phyloP scores from a whole-genome alignment of 2,888 invertebrate genomes.

The Plebejus anna region DNA sequence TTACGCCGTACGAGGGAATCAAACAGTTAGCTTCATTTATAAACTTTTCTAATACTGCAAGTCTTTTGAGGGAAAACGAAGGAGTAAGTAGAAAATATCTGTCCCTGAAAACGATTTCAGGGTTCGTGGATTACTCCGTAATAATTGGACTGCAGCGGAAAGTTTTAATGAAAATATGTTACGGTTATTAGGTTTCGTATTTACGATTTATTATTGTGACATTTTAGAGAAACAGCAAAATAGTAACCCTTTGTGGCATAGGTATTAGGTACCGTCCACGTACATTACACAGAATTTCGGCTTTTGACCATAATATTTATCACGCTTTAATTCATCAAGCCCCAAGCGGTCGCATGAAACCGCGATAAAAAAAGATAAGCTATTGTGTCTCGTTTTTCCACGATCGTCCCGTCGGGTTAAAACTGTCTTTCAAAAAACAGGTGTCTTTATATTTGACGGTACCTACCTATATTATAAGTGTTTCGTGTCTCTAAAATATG shows the following conservation, averaged over 20 bases:
- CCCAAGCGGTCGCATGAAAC: too few species aligned
- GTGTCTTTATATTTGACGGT: too few species aligned
- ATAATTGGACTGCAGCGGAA: conserved; percentile 4
- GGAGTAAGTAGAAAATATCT: conserved; percentile 17
- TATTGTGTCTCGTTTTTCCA: too few species aligned
- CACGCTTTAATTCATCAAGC: too few species aligned
- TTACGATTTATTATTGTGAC: background rate
- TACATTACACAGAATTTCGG: too few species aligned
- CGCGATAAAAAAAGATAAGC: too few species aligned
- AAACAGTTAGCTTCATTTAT: conserved; percentile 27
- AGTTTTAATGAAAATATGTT: conserved; percentile 11
- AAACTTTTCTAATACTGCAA: conserved; percentile 26
- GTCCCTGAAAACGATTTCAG: conserved; percentile 13
- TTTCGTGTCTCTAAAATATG: too few species aligned
- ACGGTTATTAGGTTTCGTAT: conserved; percentile 2
- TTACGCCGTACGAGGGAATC: conserved; percentile 28
- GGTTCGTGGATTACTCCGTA: background rate
- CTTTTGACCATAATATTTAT: too few species aligned
- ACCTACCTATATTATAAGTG: too few species aligned
- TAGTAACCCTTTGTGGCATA: background rate
- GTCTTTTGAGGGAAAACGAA: conserved; percentile 26
- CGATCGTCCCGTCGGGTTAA: too few species aligned
- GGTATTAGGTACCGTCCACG: too few species aligned
- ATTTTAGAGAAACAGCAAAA: background rate
- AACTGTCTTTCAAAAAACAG: too few species aligned